Evolutionary conservation across 2,113 vertebrate genomes (phyloP).

Genomic region (Gadus chalcogrammus): DNA sequence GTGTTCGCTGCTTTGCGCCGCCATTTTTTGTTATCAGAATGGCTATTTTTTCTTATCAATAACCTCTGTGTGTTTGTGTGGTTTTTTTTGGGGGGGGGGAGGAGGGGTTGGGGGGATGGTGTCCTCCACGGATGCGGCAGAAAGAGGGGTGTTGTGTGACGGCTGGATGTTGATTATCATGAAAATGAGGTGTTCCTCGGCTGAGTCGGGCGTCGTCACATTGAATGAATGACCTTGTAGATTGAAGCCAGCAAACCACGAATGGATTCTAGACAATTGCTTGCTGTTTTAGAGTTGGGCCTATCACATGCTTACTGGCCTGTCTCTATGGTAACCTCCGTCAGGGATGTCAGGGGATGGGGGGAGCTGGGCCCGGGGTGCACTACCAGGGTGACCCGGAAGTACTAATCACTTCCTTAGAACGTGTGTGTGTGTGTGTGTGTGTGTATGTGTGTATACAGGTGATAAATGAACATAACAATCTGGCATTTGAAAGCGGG

Average conservation of each 20-base stretch:
- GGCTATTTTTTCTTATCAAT: conserved; percentile 16
- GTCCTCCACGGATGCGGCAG: conserved; percentile 11
- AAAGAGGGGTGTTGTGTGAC: conserved; percentile 1
- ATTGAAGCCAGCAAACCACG: conserved; percentile 49
- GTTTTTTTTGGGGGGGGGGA: conserved; percentile 11
- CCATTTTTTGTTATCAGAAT: conserved; percentile 10
- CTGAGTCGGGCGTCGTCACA: conserved; percentile 55
- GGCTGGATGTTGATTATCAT: conserved; percentile 58
- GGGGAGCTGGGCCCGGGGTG: conserved; percentile 38
- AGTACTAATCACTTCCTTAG: conserved; percentile 33
- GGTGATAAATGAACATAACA: conserved; percentile 24
- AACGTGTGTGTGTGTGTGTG: not conserved
- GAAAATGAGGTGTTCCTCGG: conserved; percentile 56
- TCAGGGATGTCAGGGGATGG: conserved; percentile 64
- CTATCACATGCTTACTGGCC: conserved; percentile 69
- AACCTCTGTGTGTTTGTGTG: conserved; percentile 12
- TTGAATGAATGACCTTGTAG: conserved; percentile 70
- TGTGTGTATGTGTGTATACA: not conserved
- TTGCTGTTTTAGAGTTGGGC: conserved; percentile 70
- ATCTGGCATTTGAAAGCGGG: not conserved
- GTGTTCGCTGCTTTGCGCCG: conserved; percentile 21
- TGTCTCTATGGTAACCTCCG: conserved; percentile 79
- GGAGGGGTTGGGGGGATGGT: not conserved
- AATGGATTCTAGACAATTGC: conserved; percentile 74
- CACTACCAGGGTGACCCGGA: conserved; percentile 36